Evolutionary conservation across 2,888 invertebrate species (phyloP).

Genomic region (Heliconius ethilla): DNA sequence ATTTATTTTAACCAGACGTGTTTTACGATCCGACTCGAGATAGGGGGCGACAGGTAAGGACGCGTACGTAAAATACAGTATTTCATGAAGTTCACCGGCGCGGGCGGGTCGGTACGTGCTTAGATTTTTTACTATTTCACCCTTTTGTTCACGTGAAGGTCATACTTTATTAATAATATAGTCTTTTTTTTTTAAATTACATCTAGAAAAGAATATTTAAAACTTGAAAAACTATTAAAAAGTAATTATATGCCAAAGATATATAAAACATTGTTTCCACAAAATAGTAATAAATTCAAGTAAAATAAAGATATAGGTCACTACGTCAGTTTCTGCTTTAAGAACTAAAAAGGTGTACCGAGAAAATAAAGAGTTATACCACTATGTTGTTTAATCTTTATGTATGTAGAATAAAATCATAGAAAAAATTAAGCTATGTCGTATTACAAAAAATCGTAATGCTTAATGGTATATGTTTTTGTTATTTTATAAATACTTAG

Average conservation of each 20-base stretch:
- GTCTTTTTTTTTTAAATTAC: background rate
- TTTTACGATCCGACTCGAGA: constrained; percentile 33
- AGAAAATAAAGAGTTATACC: background rate
- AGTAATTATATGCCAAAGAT: background rate
- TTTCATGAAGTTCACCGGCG: constrained; percentile 9
- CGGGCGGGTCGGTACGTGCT: background rate
- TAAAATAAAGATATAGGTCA: background rate
- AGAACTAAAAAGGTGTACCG: background rate
- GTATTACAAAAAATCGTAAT: too few relatives aligned
- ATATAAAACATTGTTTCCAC: background rate
- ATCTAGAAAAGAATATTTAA: background rate
- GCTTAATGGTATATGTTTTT: too few relatives aligned
- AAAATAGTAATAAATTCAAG: background rate
- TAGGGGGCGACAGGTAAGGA: constrained; percentile 31
- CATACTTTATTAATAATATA: constrained; percentile 6
- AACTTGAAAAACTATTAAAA: background rate
- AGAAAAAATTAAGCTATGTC: too few relatives aligned
- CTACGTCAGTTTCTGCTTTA: background rate
- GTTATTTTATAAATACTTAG: background rate
- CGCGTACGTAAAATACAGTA: constrained; percentile 34
- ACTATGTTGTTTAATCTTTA: too few relatives aligned
- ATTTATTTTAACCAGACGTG: constrained; percentile 27
- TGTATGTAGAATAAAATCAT: background rate
- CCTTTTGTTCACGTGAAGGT: constrained; percentile 4
- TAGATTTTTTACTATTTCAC: constrained; percentile 5